Evolutionary conservation across 2,797 vertebrate genomes (phyloP), one percentile per base, ranked within the genome.

Genomic region (Dryobates pubescens): DNA sequence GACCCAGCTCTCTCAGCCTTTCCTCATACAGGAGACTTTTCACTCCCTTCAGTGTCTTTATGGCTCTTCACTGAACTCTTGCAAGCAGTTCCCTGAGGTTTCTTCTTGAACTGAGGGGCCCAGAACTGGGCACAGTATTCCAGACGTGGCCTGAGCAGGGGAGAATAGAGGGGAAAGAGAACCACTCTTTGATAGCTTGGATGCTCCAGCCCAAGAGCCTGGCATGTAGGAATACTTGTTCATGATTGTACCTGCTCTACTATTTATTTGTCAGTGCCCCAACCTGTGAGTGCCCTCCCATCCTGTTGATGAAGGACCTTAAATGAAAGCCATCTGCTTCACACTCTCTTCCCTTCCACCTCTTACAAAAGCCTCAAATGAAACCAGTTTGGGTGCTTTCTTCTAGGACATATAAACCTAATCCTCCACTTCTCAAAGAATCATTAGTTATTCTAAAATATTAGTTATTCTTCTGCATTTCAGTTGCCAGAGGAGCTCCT

Each of bases 391-490:
- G 34, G 43, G 43, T 61, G 56, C 65, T 92, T 51, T 78, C 23
- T 67, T 81, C 56, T 65, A 78, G 53, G 51, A 59, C 26, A 30
- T 2, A 1, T 7, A 34, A 92, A 80, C 56, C 51, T 45, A 82
- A 92, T 68, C 69, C 68, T 74, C 69, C 7, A 7, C 49, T 77
- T 92, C 71, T 43, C 69, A 47, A 80, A 91, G 84, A 67, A 78
- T n/a, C 51, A 61, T 54, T 86, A 72, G 65, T 26, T 82, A 75
- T 47, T 70, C 59, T 70, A 45, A 76, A 64, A 75, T 64, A 82
- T 90, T 62, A 91, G 51, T 56, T 79, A 74, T 80, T 78, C 91
- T 69, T 89, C 64, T 69, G 53, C 82, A 84, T 90, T 94, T 78
- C 76, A 17, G 58, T 58, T 90, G 93, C 88, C 92, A 90, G 88